phyloP scores from a whole-genome alignment of 2,113 vertebrate genomes.

The Muntiacus reevesi region DNA sequence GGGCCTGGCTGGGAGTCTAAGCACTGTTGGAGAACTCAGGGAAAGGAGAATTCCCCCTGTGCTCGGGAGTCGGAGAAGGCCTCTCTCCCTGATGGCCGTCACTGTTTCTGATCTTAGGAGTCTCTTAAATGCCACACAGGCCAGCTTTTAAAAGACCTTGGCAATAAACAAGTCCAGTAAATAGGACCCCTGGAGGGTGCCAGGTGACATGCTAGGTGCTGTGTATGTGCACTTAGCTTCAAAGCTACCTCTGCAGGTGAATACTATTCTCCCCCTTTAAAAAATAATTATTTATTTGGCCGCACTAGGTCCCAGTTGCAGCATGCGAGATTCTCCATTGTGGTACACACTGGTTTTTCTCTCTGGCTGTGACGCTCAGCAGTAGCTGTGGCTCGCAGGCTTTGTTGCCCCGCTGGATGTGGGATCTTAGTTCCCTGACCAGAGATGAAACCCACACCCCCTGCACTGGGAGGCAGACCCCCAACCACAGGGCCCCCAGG shows the following conservation, averaged over 20 bases:
- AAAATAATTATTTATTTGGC: not conserved
- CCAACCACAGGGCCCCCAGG: not conserved
- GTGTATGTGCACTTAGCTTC: fast-evolving
- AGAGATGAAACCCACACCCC: not conserved
- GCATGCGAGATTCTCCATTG: not conserved
- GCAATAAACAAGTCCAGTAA: not conserved
- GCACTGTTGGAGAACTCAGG: not conserved
- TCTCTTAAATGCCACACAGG: not conserved
- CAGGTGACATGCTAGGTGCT: not conserved
- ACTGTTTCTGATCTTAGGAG: not conserved
- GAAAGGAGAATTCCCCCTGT: not conserved
- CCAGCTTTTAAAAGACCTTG: not conserved
- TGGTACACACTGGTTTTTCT: not conserved
- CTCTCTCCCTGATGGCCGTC: not conserved
- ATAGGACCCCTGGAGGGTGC: not conserved
- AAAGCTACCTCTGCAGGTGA: not conserved
- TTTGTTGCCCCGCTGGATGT: not conserved
- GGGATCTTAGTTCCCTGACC: not conserved
- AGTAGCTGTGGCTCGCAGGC: not conserved
- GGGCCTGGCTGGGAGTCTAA: not conserved
- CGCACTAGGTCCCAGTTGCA: not conserved
- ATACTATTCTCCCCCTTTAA: not conserved
- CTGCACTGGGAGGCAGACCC: not conserved
- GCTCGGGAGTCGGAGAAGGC: fast-evolving
- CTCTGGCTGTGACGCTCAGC: not conserved